A percentile compares a stretch with the other conserved stretches of the same genome.
These are phyloP conservation scores for Chionodraco myersi DNA, from an alignment of 2,113 vertebrate species.

Conservation along the genomic window DNA sequence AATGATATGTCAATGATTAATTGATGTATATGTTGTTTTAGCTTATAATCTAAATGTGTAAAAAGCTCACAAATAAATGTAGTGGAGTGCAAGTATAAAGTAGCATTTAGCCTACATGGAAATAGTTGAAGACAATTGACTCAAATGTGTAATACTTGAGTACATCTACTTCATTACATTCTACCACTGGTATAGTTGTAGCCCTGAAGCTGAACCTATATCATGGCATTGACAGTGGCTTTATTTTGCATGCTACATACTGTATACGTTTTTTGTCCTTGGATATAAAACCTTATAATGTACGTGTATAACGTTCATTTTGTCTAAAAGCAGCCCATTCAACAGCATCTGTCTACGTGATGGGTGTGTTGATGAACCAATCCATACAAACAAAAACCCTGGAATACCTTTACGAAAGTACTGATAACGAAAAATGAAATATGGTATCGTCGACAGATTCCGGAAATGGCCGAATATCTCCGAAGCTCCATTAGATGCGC, in stretches of 20 bases:
- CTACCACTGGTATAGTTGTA: too few relatives aligned
- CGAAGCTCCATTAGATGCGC: not conserved
- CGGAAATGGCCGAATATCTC: not conserved
- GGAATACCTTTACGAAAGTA: not conserved
- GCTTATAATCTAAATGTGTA: too few relatives aligned
- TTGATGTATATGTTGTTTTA: too few relatives aligned
- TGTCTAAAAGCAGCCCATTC: not conserved
- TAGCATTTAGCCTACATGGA: too few relatives aligned
- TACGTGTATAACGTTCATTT: not conserved
- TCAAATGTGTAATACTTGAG: too few relatives aligned
- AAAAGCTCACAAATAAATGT: too few relatives aligned
- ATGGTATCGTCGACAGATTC: slow-evolving; percentile 1
- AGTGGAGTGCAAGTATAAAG: too few relatives aligned
- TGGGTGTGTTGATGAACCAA: not conserved
- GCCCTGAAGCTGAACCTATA: too few relatives aligned
- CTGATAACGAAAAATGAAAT: not conserved
- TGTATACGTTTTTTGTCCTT: not conserved
- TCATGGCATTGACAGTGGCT: too few relatives aligned
- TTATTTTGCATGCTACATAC: not conserved
- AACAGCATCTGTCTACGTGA: not conserved
- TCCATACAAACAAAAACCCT: not conserved
- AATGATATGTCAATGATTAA: too few relatives aligned
- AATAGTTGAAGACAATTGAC: too few relatives aligned
- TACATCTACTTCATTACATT: too few relatives aligned
- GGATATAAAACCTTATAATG: not conserved